Evolutionary conservation across 2,797 vertebrate genomes (phyloP).

Genomic region (Balearica regulorum): DNA sequence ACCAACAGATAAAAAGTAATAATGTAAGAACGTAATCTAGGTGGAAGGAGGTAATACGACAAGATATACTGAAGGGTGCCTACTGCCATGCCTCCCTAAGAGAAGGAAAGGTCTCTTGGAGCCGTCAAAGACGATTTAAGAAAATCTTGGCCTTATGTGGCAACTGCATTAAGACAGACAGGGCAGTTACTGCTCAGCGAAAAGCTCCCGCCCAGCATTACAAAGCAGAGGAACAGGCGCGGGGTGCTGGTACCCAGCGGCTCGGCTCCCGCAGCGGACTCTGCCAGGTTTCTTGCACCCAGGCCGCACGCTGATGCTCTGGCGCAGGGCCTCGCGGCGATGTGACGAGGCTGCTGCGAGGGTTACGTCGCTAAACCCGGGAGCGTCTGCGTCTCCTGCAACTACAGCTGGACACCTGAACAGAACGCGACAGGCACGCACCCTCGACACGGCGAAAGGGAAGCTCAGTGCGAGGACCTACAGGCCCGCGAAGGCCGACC

Average conservation of each 20-base stretch:
- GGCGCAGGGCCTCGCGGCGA: accelerated
- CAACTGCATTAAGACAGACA: background rate
- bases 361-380: background rate
- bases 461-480: background rate
- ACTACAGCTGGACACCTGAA: too few relatives aligned
- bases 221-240: accelerated
- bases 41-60: background rate
- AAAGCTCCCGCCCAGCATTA: background rate
- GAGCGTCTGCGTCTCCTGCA: background rate
- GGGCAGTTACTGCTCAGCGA: too few relatives aligned
- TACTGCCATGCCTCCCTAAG: background rate
- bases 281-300: too few relatives aligned
- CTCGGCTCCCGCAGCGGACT: background rate
- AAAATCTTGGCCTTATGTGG: background rate
- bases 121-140: too few relatives aligned
- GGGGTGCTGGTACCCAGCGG: accelerated
- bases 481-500: background rate
- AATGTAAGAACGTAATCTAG: background rate
- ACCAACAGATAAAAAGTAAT: background rate
- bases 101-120: background rate
- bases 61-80: accelerated
- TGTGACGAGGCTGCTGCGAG: accelerated
- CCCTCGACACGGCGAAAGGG: background rate
- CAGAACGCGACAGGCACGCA: accelerated
- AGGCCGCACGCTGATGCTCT: accelerated